These are phyloP conservation scores for Leguminivora glycinivorella DNA, from an alignment of 1,140 invertebrate genomes.

Conservation along the genomic window DNA sequence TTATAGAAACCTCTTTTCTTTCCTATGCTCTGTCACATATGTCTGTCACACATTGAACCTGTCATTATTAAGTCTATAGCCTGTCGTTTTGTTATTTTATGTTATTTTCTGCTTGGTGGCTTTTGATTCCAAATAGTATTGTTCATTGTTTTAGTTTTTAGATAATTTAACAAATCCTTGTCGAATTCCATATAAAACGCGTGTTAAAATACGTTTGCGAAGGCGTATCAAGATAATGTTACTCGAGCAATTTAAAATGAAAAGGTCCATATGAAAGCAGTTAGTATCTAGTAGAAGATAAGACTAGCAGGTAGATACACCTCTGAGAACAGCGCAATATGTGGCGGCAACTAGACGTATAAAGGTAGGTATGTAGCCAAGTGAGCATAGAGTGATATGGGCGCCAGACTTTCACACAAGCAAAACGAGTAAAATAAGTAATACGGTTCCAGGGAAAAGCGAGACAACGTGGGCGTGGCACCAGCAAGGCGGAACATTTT, in stretches of 20 bases:
- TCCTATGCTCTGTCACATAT: too few relatives aligned
- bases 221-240: too few relatives aligned
- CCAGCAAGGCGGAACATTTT: slow-evolving; percentile 66
- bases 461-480: slow-evolving; percentile 60
- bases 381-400: neutral
- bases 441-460: slow-evolving; percentile 53
- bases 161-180: too few relatives aligned
- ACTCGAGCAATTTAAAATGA: neutral
- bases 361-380: slow-evolving; percentile 36
- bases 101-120: too few relatives aligned
- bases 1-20: too few relatives aligned
- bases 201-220: too few relatives aligned
- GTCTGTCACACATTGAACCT: too few relatives aligned
- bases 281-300: neutral
- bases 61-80: too few relatives aligned
- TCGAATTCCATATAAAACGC: too few relatives aligned
- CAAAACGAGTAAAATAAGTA: slow-evolving; percentile 51
- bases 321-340: neutral
- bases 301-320: neutral
- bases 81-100: too few relatives aligned
- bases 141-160: too few relatives aligned
- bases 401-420: slow-evolving; percentile 30
- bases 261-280: neutral
- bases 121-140: too few relatives aligned
- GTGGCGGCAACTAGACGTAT: slow-evolving; percentile 9